Conservation (phyloP, 2,797 vertebrate species). For the Echiichthys vipera region DNA sequence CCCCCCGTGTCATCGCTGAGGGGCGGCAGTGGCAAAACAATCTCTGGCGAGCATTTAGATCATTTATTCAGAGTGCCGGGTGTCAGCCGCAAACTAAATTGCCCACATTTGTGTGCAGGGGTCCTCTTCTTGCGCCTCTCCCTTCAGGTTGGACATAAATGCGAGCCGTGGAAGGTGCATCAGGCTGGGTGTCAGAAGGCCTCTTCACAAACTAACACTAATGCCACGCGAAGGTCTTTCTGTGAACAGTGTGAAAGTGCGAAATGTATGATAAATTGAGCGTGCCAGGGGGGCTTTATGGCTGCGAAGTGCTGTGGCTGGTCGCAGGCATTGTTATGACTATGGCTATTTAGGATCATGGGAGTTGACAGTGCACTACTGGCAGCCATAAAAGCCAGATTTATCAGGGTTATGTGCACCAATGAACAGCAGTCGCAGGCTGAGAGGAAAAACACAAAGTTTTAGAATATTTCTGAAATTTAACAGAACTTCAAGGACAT, state of each 20-base stretch:
- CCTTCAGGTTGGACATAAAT: conserved; percentile 64
- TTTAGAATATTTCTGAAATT: conserved; percentile 48
- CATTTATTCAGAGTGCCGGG: conserved; percentile 78
- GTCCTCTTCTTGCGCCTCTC: conserved; percentile 38
- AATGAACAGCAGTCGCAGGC: conserved; percentile 46
- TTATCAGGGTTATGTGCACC: conserved; percentile 57
- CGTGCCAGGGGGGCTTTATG: conserved; percentile 63
- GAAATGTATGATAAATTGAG: conserved; percentile 80
- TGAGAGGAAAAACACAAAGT: conserved; percentile 27
- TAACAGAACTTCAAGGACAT: conserved; percentile 54
- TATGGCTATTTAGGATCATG: conserved; percentile 71
- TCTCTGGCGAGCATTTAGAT: conserved; percentile 79
- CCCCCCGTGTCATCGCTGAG: conserved; percentile 71
- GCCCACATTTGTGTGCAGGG: conserved; percentile 54
- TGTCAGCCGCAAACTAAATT: conserved; percentile 79
- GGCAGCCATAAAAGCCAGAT: conserved; percentile 66
- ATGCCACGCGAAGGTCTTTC: conserved; percentile 75
- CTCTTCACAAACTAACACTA: conserved; percentile 70
- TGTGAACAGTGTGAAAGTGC: conserved; percentile 74
- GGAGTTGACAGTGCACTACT: conserved; percentile 72
- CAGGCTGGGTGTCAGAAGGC: conserved; percentile 66
- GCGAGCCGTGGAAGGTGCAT: conserved; percentile 59
- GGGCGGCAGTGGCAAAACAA: conserved; percentile 78
- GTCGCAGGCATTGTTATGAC: conserved; percentile 73
- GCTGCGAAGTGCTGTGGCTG: conserved; percentile 67